Evolutionary conservation across 2,888 invertebrate species (phyloP).

Genomic region (Steinernema carpocapsae): DNA sequence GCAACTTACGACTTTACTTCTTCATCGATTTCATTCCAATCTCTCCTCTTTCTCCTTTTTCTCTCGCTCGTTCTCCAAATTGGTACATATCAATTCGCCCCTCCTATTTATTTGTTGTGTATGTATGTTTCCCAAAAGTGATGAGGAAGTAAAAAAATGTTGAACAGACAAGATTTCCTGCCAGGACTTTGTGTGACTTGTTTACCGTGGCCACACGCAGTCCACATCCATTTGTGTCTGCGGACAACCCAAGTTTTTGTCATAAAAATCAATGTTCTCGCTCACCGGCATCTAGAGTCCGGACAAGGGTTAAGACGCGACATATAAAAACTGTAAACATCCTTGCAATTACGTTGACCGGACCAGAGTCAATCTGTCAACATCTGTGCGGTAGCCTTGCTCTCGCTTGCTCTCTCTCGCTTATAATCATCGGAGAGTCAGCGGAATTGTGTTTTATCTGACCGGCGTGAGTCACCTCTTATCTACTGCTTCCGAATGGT

Average conservation of each 20-base stretch:
- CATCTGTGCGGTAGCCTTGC: too few species aligned
- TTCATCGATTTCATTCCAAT: slow-evolving; percentile 33
- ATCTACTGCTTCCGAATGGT: background rate
- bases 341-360: too few species aligned
- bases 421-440: too few species aligned
- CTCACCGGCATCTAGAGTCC: too few species aligned
- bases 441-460: background rate
- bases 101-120: slow-evolving; percentile 32
- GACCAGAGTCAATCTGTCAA: too few species aligned
- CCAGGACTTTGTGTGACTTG: background rate
- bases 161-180: background rate
- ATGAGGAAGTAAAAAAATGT: slow-evolving; percentile 23
- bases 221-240: too few species aligned
- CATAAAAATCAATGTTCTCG: too few species aligned
- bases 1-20: slow-evolving; percentile 34
- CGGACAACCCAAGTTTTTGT: too few species aligned
- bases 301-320: too few species aligned
- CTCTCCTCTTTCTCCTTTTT: background rate
- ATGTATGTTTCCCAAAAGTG: slow-evolving; percentile 24
- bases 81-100: slow-evolving; percentile 30
- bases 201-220: too few species aligned
- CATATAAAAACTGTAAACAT: too few species aligned
- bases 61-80: slow-evolving; percentile 24
- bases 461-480: background rate
- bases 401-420: too few species aligned